Percentiles rank a stretch among this genome's conserved stretches.
Conservation (phyloP, 2,888 invertebrate genomes). For the Lepeophtheirus nordmannii region DNA sequence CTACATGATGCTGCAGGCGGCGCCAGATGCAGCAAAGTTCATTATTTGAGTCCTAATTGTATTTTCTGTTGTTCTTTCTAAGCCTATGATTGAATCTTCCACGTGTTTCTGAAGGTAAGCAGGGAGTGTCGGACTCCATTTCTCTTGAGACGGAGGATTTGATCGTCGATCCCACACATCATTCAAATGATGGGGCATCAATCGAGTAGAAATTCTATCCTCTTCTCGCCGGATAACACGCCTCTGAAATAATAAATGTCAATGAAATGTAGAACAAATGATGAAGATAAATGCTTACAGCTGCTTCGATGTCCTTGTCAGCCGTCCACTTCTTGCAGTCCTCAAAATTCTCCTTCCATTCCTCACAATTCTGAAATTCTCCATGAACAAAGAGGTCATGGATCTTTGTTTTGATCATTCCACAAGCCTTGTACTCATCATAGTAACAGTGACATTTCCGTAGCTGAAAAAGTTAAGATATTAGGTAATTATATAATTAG, state of each 20-base stretch:
- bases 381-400: neutral
- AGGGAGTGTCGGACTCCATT: neutral
- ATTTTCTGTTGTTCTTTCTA: neutral
- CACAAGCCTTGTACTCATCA: neutral
- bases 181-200: neutral
- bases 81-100: neutral
- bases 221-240: neutral
- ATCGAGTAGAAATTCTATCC: neutral
- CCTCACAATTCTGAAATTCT: neutral
- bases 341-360: neutral
- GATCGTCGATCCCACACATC: constrained; percentile 1
- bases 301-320: neutral
- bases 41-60: neutral
- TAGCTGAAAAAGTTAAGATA: neutral
- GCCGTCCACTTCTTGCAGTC: neutral
- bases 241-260: neutral
- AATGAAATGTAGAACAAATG: neutral
- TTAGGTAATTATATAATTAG: neutral
- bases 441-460: neutral
- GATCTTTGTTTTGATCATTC: constrained; percentile 1
- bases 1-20: neutral
- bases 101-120: neutral
- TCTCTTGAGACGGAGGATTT: neutral
- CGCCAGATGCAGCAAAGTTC: neutral
- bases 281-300: neutral